Base-by-base conservation (phyloP, 2,888 invertebrate genomes). In the Actias luna region DNA sequence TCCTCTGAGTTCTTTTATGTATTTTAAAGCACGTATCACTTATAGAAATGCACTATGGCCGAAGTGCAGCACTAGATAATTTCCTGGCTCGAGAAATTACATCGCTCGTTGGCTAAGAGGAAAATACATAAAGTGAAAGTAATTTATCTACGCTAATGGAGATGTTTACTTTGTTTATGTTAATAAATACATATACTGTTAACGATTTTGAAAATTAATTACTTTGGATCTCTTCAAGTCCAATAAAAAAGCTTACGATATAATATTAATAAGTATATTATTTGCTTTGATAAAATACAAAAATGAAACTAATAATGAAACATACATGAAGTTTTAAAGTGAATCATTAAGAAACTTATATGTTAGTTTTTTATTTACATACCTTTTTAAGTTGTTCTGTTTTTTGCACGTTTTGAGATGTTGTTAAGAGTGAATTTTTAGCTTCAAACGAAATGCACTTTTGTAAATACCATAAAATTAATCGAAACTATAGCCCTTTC, bases 31-130 rank as follows among this genome's bases (percentile, higher is more conserved):
- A 46, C 22, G 39, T 8, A 62, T 42, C 61, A 57, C 61, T 58
- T 39, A 25, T 61, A 31, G 14, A 25, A 31, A 18, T 42, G 14
- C 39, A 58, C 58, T 62, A 58, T 58, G n/a, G 57, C 36, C n/a
- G 42, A 52, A 59, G 39, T 59, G 59, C 39, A 59, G 59, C 22
- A n/a, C 59, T 35, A 55, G 63, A 65, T 65, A 58, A 63, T 65
- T 65, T 65, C 65, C 65, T 63, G 65, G 46, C 29, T 42, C 59
- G 59, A 65, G 59, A 64, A 64, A 64, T 64, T 61, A 64, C 52
- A 33, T 63, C 59, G 55, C 61, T 46, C 31, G 52, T 50, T 59
- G 64, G 58, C 35, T 58, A 39, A 55, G 52, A 59, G 64, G 63
- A 59, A 59, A 59, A 64, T 61, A 55, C 52, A 35, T 52, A 50